These are phyloP conservation scores for Gnathonemus longibarbis DNA, from an alignment of 2,113 vertebrate species.

Conservation along the genomic window DNA sequence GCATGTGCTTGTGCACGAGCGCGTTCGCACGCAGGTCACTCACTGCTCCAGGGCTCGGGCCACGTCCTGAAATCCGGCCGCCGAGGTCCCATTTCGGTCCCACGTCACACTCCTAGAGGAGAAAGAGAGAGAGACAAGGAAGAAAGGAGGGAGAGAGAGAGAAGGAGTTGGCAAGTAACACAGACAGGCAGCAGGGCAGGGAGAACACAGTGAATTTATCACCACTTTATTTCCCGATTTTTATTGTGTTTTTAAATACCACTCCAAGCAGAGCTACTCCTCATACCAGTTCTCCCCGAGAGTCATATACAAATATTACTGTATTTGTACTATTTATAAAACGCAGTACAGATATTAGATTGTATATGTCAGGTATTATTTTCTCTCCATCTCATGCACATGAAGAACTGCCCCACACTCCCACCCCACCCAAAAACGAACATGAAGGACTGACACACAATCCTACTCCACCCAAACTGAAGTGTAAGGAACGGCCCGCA, in stretches of 20 bases:
- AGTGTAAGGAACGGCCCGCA: not conserved
- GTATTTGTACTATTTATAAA: not conserved
- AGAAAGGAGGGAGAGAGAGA: constrained; percentile 10
- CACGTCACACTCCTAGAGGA: constrained; percentile 72
- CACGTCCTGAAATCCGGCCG: constrained; percentile 75
- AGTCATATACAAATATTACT: not conserved
- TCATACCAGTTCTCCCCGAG: not conserved
- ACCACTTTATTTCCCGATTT: not conserved
- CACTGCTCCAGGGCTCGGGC: constrained; percentile 80
- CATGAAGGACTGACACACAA: not conserved
- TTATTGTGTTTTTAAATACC: not conserved
- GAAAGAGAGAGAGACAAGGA: constrained; percentile 7
- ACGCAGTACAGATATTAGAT: not conserved
- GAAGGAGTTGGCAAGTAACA: not conserved
- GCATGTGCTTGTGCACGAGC: not conserved
- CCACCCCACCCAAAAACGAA: not conserved
- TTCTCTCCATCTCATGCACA: not conserved
- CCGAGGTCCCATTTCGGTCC: constrained; percentile 79
- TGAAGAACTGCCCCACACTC: not conserved
- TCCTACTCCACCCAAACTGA: not conserved
- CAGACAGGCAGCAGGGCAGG: not conserved
- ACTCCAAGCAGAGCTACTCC: not conserved
- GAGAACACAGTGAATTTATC: not conserved
- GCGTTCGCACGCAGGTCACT: constrained; percentile 36
- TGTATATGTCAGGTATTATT: not conserved